Base-by-base conservation (phyloP, 2,797 vertebrate species). In the Salmo trutta region DNA sequence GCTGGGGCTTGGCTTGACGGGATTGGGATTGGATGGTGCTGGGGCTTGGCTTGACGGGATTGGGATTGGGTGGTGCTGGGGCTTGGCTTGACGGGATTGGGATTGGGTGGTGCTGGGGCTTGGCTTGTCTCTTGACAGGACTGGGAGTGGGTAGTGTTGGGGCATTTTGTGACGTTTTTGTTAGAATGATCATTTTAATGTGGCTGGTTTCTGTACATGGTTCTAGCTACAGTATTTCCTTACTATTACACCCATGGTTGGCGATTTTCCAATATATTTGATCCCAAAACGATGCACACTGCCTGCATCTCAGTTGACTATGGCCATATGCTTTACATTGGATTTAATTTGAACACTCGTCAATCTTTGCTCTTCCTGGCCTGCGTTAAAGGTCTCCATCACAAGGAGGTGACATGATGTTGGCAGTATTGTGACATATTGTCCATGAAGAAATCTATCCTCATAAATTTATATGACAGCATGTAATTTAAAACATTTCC, bases 41-140 rank as follows among this genome's bases (percentile, higher is more conserved):
- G 24, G 24, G 24, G 24, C 24, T 24, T 24, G 24, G 24, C 24
- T 24, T 24, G 24, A 24, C 24, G 24, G 24, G 24, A 24, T 24
- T 24, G 24, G 24, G 24, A 24, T 24, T 24, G 24, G 24, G 24
- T 24, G 24, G 24, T 24, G 24, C 24, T 24, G 24, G 24, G 24
- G 24, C 24, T 24, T 24, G 24, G 24, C 24, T 24, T 24, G 24
- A 24, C 24, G 24, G 24, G 24, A 24, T 24, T 24, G 24, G 24
- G 24, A 24, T 24, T 24, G 24, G 24, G 1, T 24, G 24, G 24
- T 24, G 24, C 24, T 24, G 24, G 24, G 24, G 24, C 24, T 81
- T 73, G 41, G 17, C 21, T 71, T 72, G 80, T 76, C 81, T 82
- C 83, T 90, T 87, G 83, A 79, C 86, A 33, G 84, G 31, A 33